Base-by-base conservation (phyloP, 2,888 invertebrate species). In the Scaptomyza flava region DNA sequence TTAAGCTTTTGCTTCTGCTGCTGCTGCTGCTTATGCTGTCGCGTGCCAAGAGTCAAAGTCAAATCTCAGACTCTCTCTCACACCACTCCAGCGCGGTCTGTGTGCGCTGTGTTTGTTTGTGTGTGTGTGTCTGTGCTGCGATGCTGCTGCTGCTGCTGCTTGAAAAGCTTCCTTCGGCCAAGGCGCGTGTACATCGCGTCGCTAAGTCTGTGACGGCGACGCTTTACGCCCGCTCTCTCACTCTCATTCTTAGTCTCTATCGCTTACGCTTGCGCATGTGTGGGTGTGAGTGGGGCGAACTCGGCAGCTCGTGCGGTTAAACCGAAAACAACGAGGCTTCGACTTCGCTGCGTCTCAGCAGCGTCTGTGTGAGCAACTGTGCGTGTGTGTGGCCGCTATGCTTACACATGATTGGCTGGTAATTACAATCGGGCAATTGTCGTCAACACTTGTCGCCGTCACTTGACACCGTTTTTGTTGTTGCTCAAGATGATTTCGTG, bases 331-430 rank as follows among this genome's bases (percentile, higher is more conserved):
- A 34, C 34, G 34, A 14, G 17, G 41, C 41, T 9, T 17, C 60
- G 42, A 31, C 33, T 33, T 33, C 3, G 11, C 42, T 65, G 34
- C 47, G 38, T 36, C 47, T 20, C 20, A 33, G 30, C 11, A 17
- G 20, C n/a, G 30, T 31, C 51, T n/a, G 27, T 14, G 42, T 42
- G 43, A 17, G 27, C 23, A 23, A 23, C 23, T 27, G 38, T 51
- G 56, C 23, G 60, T 31, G 53, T 48, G 62, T 57, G 60, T 58
- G 53, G 17, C 50, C 45, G 68, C 23, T 27, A 34, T 46, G 68
- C 72, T 65, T n/a, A 65, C 67, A 66, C 34, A 67, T 62, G 75
- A 79, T 80, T 79, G 77, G 77, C 68, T 67, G 62, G 12, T 43
- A 66, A 58, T 60, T 63, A 48, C 57, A 54, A 47, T 41, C 47